Evolutionary conservation across 2,888 invertebrate species (phyloP).

Genomic region (Noctua janthe): DNA sequence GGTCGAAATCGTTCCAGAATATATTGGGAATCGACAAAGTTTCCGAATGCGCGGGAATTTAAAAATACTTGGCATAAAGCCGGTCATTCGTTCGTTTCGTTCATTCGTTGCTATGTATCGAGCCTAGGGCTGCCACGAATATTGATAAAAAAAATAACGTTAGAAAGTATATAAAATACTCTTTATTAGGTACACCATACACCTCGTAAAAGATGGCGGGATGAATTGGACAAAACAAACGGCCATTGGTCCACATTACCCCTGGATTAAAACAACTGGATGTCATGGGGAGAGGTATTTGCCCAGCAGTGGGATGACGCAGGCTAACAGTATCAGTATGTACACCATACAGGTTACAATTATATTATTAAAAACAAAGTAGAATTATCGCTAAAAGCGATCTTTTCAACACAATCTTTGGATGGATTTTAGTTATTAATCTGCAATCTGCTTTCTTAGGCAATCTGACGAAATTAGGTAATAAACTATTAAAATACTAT

Average conservation of each 20-base stretch:
- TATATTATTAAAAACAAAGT: neutral
- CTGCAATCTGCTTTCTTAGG: neutral
- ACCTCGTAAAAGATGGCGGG: no score
- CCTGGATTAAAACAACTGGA: no score
- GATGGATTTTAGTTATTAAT: neutral
- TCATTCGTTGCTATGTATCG: constrained; percentile 67
- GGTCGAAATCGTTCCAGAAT: constrained; percentile 44
- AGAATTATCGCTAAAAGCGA: neutral
- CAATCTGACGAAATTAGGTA: neutral
- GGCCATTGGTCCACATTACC: no score
- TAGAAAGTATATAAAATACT: neutral
- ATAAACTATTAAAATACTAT: neutral
- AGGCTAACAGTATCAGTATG: no score
- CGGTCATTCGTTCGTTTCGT: constrained; percentile 69
- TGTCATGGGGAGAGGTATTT: no score
- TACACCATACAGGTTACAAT: no score
- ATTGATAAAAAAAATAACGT: neutral
- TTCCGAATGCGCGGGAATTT: constrained; percentile 67
- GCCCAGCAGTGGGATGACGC: no score
- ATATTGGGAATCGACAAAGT: constrained; percentile 43
- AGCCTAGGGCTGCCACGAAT: constrained; percentile 66
- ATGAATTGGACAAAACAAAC: no score
- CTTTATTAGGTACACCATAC: neutral
- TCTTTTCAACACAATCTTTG: neutral
- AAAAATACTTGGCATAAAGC: constrained; percentile 72